A percentile compares a stretch with the other conserved stretches of the same genome.
Evolutionary conservation across 2,888 invertebrate genomes (phyloP).

Genomic region (Ptilodon capucinus): DNA sequence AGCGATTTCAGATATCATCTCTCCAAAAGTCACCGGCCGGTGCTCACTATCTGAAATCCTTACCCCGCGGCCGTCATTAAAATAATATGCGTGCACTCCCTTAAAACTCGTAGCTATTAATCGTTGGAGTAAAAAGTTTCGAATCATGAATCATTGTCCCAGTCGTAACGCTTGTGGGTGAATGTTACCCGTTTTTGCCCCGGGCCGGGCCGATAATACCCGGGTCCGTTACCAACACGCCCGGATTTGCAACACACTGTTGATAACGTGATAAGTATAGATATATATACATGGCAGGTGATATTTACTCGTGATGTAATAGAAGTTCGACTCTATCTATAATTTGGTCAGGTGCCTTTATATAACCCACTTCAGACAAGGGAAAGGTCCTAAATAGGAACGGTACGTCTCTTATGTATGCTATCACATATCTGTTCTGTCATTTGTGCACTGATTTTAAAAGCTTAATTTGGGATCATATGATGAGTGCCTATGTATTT

Average conservation of each 20-base stretch:
- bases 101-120: slow-evolving; percentile 67
- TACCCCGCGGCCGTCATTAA: slow-evolving; percentile 34
- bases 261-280: slow-evolving; percentile 36
- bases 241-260: slow-evolving; percentile 58
- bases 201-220: slow-evolving; percentile 50
- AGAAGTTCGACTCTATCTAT: too few relatives aligned
- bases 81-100: slow-evolving; percentile 38
- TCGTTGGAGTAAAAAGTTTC: slow-evolving; percentile 70
- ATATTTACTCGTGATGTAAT: neutral
- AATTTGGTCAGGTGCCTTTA: too few relatives aligned
- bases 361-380: too few relatives aligned
- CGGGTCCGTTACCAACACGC: slow-evolving; percentile 63
- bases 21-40: neutral
- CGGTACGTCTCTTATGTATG: too few relatives aligned
- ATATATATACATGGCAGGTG: neutral
- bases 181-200: slow-evolving; percentile 67
- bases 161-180: slow-evolving; percentile 70
- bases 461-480: too few relatives aligned
- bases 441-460: too few relatives aligned
- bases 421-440: too few relatives aligned
- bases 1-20: neutral
- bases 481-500: too few relatives aligned
- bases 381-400: too few relatives aligned
- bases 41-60: slow-evolving; percentile 3
- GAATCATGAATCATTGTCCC: slow-evolving; percentile 77